These are phyloP conservation scores for Origma solitaria DNA, from an alignment of 2,113 vertebrate species.

Conservation along the genomic window DNA sequence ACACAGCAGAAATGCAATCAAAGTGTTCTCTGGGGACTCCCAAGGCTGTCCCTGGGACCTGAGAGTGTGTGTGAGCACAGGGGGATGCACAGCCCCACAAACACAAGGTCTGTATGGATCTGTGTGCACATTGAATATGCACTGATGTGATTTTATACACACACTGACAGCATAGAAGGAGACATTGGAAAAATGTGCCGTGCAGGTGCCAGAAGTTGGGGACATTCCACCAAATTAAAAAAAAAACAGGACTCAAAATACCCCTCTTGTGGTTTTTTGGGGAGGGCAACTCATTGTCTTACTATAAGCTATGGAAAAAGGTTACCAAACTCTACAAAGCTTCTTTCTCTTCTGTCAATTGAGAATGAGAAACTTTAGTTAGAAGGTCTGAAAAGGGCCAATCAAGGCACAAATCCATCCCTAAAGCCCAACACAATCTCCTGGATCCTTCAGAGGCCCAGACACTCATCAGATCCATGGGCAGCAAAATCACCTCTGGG, in stretches of 20 bases:
- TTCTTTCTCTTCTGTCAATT: background rate
- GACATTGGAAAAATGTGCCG: rapidly evolving
- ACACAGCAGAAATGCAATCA: background rate
- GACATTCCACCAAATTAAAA: background rate
- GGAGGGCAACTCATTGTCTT: background rate
- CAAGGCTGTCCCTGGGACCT: background rate
- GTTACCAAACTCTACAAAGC: background rate
- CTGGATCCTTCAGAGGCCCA: background rate
- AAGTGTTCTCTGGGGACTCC: background rate
- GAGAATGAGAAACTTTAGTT: background rate
- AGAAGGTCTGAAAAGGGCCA: background rate
- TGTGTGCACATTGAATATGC: rapidly evolving
- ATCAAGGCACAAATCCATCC: background rate
- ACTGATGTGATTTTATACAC: background rate
- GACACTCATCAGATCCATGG: rapidly evolving
- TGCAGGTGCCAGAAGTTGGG: background rate
- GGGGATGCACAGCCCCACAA: background rate
- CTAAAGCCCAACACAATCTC: background rate
- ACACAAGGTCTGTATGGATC: rapidly evolving
- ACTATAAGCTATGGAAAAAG: background rate
- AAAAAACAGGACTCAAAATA: background rate
- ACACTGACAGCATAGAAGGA: background rate
- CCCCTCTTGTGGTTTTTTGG: background rate
- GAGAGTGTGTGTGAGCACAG: rapidly evolving
- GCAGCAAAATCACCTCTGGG: background rate